A percentile compares a stretch with the other conserved stretches of the same genome.
Conservation (phyloP, 1,140 invertebrate genomes). For the Tribolium castaneum region DNA sequence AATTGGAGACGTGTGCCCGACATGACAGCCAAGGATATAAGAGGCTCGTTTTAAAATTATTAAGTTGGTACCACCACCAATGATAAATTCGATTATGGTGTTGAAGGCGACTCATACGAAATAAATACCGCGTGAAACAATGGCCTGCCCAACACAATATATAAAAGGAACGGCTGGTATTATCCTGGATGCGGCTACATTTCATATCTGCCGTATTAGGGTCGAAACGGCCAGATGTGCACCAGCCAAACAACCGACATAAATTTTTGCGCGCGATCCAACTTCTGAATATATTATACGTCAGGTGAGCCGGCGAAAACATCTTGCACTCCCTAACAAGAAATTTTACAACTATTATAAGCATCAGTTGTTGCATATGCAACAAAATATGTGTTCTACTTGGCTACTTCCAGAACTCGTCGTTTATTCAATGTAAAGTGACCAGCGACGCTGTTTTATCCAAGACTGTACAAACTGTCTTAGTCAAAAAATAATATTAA, state of each 20-base stretch:
- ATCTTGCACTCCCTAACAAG: not conserved
- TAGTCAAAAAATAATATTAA: too few relatives aligned
- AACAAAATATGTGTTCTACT: too few relatives aligned
- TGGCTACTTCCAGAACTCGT: too few relatives aligned
- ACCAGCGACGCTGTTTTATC: too few relatives aligned
- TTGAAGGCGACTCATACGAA: conserved; percentile 24
- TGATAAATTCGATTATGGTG: conserved; percentile 22
- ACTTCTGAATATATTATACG: conserved; percentile 25
- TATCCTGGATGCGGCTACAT: conserved; percentile 14
- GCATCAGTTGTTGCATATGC: too few relatives aligned
- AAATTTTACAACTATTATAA: not conserved
- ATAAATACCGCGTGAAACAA: conserved; percentile 32
- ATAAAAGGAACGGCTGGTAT: conserved; percentile 15
- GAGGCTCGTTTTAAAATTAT: conserved; percentile 1
- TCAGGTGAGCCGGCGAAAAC: conserved; percentile 11
- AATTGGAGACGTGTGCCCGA: conserved; percentile 27
- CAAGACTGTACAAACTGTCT: too few relatives aligned
- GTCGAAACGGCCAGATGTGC: conserved; percentile 17
- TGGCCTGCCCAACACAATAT: conserved; percentile 3
- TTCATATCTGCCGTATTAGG: conserved; percentile 33
- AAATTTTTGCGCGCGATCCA: conserved; percentile 21
- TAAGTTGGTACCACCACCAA: not conserved
- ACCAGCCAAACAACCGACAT: conserved; percentile 34
- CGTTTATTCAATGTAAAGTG: too few relatives aligned
- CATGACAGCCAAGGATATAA: conserved; percentile 20